A percentile compares a stretch with the other conserved stretches of the same genome.
These are phyloP conservation scores for Spodoptera frugiperda DNA, from an alignment of 1,140 invertebrate genomes.

Conservation along the genomic window DNA sequence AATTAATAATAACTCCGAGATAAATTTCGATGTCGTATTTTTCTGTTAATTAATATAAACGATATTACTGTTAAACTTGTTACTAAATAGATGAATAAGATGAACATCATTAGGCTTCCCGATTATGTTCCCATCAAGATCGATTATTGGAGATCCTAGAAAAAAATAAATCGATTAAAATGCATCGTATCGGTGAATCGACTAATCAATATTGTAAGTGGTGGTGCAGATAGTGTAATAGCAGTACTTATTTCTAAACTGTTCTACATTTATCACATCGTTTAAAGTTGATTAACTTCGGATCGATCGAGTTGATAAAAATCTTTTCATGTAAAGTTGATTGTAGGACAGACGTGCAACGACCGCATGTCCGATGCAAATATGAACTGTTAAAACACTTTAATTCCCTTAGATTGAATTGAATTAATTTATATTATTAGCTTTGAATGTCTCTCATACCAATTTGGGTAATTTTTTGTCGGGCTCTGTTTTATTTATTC, in stretches of 20 bases:
- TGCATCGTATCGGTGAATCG: not conserved
- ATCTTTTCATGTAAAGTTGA: slow-evolving; percentile 46
- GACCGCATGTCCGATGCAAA: slow-evolving; percentile 36
- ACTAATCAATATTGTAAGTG: not conserved
- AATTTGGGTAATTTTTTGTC: not conserved
- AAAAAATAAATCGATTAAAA: slow-evolving; percentile 8
- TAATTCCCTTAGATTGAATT: slow-evolving; percentile 25
- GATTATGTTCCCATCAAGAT: not conserved
- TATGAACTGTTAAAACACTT: not conserved
- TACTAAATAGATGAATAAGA: not conserved
- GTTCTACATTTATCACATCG: slow-evolving; percentile 27
- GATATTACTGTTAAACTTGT: not conserved
- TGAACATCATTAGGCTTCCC: not conserved
- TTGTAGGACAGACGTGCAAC: slow-evolving; percentile 46
- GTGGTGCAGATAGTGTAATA: slow-evolving; percentile 6
- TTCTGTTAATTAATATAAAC: not conserved
- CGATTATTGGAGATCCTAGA: not conserved
- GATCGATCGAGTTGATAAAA: slow-evolving; percentile 43
- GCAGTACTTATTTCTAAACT: slow-evolving; percentile 28
- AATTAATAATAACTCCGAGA: not conserved
- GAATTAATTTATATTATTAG: not conserved
- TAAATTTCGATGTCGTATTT: not conserved
- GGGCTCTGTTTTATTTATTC: no score
- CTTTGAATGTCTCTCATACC: not conserved
- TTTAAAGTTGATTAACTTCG: slow-evolving; percentile 43